Percentiles rank a stretch among this genome's conserved stretches.
Evolutionary conservation across 2,113 vertebrate species (phyloP).

Genomic region (Saimiri boliviensis): DNA sequence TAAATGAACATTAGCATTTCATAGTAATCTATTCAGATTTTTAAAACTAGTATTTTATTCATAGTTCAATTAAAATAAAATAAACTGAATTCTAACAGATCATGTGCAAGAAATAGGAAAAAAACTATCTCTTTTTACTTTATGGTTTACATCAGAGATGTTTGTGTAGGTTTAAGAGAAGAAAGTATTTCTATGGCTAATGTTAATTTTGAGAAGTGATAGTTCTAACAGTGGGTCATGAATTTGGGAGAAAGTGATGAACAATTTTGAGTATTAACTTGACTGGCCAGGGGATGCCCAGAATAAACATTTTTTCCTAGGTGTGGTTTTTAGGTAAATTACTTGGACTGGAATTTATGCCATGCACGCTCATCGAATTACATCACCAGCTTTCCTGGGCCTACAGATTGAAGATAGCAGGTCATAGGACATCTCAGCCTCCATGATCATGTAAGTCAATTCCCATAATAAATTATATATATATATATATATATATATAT

Average conservation of each 20-base stretch:
- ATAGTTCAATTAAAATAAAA: constrained; percentile 9
- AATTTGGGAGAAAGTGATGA: neutral
- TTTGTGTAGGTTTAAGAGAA: neutral
- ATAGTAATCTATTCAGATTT: neutral
- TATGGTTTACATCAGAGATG: neutral
- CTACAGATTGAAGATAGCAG: neutral
- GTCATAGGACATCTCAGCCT: neutral
- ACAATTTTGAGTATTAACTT: neutral
- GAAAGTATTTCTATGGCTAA: neutral
- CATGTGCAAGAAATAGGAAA: neutral
- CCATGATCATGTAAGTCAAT: neutral
- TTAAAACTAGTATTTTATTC: neutral
- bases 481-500: no score
- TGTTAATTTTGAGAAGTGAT: neutral
- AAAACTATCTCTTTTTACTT: neutral
- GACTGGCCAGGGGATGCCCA: no score
- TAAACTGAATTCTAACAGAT: neutral
- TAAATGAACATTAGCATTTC: neutral
- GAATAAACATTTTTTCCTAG: neutral
- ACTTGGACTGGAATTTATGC: no score
- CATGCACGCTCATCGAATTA: no score
- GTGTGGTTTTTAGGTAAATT: neutral
- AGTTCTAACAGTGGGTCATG: no score
- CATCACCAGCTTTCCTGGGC: neutral
- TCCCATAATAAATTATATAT: neutral